Evolutionary conservation across 2,113 vertebrate genomes (phyloP), one percentile per base, ranked within the genome.

Genomic region (Mionectes macconnelli): DNA sequence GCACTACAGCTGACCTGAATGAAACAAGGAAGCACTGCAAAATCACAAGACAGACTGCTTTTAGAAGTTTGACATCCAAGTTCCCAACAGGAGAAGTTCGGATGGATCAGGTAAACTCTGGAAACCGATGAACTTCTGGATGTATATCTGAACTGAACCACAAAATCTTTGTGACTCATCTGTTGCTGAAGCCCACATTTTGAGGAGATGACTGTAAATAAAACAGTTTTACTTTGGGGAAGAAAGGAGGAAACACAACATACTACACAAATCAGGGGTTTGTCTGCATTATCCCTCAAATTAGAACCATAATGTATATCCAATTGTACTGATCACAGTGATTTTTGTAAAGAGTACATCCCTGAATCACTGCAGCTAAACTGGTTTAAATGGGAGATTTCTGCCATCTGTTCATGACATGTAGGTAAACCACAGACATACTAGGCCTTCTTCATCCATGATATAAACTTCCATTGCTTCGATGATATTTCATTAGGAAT

Each of bases 1-100:
- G 82, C 52, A 80, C 86, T 81, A 40, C 76, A 77, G 81, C 47
- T 94, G 93, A 90, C 73, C 79, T 84, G 79, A 85, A 73, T 80
- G 79, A 92, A 96, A 95, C 37, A 89, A 82, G 90, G 74, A 97
- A 96, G 73, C 68, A 49, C 47, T 85, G 64, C 49, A 85, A 93
- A 95, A 86, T 89, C 80, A 87, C 67, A 89, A 69, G 78, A 67
- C 70, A 72, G 69, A 15, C 44, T 49, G 50, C 17, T 91, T 89
- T 77, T 57, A 90, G 47, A 79, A 87, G 86, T 60, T 4, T 62
- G 59, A 22, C 22, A 28, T 35, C 55, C 68, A 27, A 35, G 73
- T 66, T 92, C 42, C 57, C 74, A 53, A 5, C 42, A 79, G 22
- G 25, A 79, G 53, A 90, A 70, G 62, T 66, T 67, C 81, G 57